phyloP scores from a whole-genome alignment of 2,797 vertebrate genomes.

The Sebastes itinus region DNA sequence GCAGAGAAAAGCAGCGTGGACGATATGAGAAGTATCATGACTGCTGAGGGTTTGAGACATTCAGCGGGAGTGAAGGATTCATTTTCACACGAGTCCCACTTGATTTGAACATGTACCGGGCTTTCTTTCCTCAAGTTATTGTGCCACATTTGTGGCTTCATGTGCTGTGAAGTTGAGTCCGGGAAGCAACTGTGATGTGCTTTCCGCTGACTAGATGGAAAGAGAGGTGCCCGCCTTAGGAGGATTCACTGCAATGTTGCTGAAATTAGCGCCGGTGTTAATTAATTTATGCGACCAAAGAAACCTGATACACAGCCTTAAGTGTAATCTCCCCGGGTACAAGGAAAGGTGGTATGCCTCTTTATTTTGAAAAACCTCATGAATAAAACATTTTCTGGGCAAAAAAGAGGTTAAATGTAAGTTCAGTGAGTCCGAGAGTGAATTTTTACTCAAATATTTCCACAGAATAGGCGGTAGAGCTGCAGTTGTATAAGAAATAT shows the following conservation, averaged over 20 bases:
- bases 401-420: slow-evolving; percentile 19
- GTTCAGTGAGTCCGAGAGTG: neutral
- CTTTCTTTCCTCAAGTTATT: slow-evolving; percentile 47
- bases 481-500: slow-evolving; percentile 2
- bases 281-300: slow-evolving; percentile 69
- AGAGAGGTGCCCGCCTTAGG: slow-evolving; percentile 65
- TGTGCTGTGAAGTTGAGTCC: slow-evolving; percentile 41
- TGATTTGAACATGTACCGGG: slow-evolving; percentile 34
- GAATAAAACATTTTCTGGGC: slow-evolving; percentile 37
- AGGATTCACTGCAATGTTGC: slow-evolving; percentile 59
- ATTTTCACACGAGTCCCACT: slow-evolving; percentile 42
- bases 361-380: slow-evolving; percentile 22
- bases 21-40: slow-evolving; percentile 7
- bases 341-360: slow-evolving; percentile 23
- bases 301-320: slow-evolving; percentile 49
- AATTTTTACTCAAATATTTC: neutral
- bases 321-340: slow-evolving; percentile 29
- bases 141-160: slow-evolving; percentile 2
- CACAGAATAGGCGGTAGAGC: neutral
- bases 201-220: slow-evolving; percentile 75
- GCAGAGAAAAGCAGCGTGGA: slow-evolving; percentile 7
- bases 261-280: slow-evolving; percentile 66
- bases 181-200: slow-evolving; percentile 48
- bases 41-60: slow-evolving; percentile 21
- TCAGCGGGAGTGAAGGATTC: slow-evolving; percentile 33